A percentile compares a stretch with the other conserved stretches of the same genome.
Evolutionary conservation across 2,888 invertebrate genomes (phyloP).

Genomic region (Pristionchus exspectatus): DNA sequence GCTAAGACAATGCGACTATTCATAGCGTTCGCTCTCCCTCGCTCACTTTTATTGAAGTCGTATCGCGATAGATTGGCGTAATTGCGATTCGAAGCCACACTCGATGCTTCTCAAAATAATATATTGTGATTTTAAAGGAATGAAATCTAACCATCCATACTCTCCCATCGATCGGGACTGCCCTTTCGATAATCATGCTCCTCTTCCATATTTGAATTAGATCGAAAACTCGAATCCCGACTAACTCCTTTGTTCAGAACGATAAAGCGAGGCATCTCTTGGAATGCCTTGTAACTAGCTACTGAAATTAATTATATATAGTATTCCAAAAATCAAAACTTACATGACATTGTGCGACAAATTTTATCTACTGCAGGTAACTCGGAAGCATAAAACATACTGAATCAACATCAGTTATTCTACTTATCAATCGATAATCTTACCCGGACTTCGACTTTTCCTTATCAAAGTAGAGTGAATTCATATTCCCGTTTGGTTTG

Average conservation of each 20-base stretch:
- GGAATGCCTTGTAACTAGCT: conserved; percentile 48
- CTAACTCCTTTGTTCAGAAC: conserved; percentile 35
- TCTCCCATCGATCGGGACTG: conserved; percentile 36
- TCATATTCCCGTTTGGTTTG: conserved; percentile 23
- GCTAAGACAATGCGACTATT: neutral
- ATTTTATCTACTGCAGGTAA: conserved; percentile 47
- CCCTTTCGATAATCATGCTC: neutral
- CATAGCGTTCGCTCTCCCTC: neutral
- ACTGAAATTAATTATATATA: conserved; percentile 2
- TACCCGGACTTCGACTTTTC: conserved; percentile 54
- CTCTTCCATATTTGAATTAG: conserved; percentile 37
- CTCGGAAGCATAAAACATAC: conserved; percentile 35
- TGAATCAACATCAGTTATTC: neutral
- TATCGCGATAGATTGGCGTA: conserved; percentile 22
- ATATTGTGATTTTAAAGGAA: neutral
- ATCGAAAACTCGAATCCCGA: conserved; percentile 53
- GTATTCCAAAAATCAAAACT: neutral
- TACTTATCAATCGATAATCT: neutral
- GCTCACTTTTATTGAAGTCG: neutral
- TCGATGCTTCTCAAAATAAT: neutral
- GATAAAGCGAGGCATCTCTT: conserved; percentile 30
- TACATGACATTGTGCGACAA: conserved; percentile 46
- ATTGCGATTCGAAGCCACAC: neutral
- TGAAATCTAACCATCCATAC: neutral
- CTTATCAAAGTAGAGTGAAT: conserved; percentile 43